Conservation (phyloP, 30 jellyfish, hydroid and myxozoan genomes). For the Morbakka virulenta region DNA sequence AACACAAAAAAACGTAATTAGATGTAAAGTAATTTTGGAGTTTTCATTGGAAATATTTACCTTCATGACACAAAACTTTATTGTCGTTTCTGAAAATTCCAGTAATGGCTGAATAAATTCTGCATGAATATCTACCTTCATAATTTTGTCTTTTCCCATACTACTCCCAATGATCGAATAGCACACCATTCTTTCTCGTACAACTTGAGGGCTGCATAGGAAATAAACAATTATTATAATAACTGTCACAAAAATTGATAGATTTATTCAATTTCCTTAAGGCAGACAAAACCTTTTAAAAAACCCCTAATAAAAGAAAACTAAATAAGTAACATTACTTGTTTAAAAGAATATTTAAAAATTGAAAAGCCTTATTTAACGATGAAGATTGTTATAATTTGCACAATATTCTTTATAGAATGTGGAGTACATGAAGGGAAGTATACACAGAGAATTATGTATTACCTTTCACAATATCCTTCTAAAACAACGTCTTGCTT, state of each 20-base stretch:
- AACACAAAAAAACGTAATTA: background rate
- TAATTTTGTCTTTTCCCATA: slow-evolving; percentile 87
- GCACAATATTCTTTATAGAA: too few relatives aligned
- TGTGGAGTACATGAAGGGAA: too few relatives aligned
- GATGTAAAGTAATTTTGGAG: too few relatives aligned
- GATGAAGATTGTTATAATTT: too few relatives aligned
- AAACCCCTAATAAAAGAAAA: too few relatives aligned
- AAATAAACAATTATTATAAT: background rate
- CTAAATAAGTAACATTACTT: too few relatives aligned
- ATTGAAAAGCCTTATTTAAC: too few relatives aligned
- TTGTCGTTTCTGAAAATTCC: slow-evolving; percentile 69
- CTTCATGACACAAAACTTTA: slow-evolving; percentile 80
- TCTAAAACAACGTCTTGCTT: slow-evolving; percentile 84
- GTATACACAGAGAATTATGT: too few relatives aligned
- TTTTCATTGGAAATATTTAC: too few relatives aligned
- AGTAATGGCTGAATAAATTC: slow-evolving; percentile 90
- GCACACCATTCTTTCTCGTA: slow-evolving; percentile 87
- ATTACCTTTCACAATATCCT: slow-evolving; percentile 77
- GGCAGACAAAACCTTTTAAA: background rate
- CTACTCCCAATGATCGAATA: slow-evolving; percentile 94
- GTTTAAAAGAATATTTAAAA: too few relatives aligned
- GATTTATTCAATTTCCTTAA: background rate
- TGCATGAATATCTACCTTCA: slow-evolving; percentile 91
- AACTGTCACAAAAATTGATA: background rate
- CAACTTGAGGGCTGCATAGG: slow-evolving; percentile 73